Conservation (phyloP, 2,113 vertebrate species). For the Zosterops pallidus region DNA sequence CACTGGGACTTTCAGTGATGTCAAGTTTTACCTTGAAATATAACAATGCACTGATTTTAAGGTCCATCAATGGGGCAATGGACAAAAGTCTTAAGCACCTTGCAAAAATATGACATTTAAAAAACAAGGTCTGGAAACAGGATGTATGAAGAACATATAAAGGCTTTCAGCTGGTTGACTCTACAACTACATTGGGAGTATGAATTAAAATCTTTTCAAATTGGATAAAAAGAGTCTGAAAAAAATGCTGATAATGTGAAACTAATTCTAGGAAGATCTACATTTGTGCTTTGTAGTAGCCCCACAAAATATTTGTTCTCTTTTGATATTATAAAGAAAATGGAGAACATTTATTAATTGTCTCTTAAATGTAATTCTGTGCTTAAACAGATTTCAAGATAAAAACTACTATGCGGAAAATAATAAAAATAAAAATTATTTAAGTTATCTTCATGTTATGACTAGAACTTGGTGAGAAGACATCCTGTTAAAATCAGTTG, state of each 20-base stretch:
- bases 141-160: neutral
- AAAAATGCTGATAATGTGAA: neutral
- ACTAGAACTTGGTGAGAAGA: neutral
- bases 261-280: neutral
- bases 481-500: neutral
- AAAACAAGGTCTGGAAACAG: neutral
- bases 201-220: neutral
- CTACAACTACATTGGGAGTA: neutral
- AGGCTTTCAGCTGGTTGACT: neutral
- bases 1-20: neutral
- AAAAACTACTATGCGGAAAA: neutral
- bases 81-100: neutral
- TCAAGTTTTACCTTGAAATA: neutral
- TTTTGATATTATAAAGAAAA: neutral
- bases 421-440: neutral
- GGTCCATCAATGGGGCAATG: neutral
- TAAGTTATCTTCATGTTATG: neutral
- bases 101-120: neutral
- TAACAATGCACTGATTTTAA: neutral
- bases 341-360: neutral
- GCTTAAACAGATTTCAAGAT: neutral
- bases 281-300: neutral
- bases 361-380: neutral
- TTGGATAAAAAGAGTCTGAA: neutral
- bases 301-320: neutral